phyloP scores from a whole-genome alignment of 2,888 invertebrate species.

The Crepidodera aurea region DNA sequence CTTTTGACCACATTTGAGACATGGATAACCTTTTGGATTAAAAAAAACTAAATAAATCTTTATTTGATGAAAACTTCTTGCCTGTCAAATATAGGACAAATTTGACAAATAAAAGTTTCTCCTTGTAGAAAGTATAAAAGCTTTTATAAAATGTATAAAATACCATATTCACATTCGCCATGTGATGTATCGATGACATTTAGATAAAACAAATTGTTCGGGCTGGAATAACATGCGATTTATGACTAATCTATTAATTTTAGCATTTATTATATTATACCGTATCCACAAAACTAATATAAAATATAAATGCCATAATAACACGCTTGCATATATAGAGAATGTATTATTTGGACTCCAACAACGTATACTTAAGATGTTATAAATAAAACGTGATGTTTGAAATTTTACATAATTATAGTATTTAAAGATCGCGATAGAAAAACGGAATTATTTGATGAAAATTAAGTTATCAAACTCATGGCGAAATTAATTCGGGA shows the following conservation, averaged over 20 bases:
- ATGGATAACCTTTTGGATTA: no score
- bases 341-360: constrained; percentile 31
- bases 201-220: constrained; percentile 40
- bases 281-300: constrained; percentile 35
- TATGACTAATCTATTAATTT: constrained; percentile 32
- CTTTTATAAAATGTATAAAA: constrained; percentile 15
- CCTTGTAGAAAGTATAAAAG: constrained; percentile 14
- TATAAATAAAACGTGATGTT: constrained; percentile 37
- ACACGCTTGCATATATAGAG: constrained; percentile 27
- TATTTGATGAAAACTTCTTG: no score
- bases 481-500: constrained; percentile 27
- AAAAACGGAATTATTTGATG: constrained; percentile 28
- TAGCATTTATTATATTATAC: constrained; percentile 30
- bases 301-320: constrained; percentile 32
- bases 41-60: no score
- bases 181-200: constrained; percentile 41
- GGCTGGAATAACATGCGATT: constrained; percentile 29
- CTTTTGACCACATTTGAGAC: no score
- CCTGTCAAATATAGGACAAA: no score
- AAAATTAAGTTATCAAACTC: constrained; percentile 31
- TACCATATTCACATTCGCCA: constrained; percentile 18
- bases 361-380: constrained; percentile 36
- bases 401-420: constrained; percentile 36
- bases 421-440: constrained; percentile 29
- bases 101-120: no score